A percentile compares a stretch with the other conserved stretches of the same genome.
Evolutionary conservation across 1,140 invertebrate species (phyloP).

Genomic region (Belonocnema kinseyi): DNA sequence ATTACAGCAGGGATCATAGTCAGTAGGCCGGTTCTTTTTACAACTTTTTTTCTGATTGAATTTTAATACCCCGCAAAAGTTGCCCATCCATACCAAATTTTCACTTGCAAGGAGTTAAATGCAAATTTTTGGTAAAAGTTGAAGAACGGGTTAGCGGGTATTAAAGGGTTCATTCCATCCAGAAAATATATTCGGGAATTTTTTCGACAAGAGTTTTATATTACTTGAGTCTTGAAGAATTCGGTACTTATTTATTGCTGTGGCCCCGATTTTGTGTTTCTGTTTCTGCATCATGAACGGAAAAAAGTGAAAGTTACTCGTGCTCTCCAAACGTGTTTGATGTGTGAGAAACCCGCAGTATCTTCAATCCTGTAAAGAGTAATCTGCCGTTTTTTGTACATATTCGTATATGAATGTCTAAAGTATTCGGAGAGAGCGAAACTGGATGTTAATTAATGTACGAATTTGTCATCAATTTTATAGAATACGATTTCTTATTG

Average conservation of each 20-base stretch:
- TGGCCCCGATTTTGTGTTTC: background rate
- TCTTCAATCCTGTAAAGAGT: background rate
- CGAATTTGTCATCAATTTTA: constrained; percentile 1
- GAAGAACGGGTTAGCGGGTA: too few species aligned
- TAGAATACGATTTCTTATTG: background rate
- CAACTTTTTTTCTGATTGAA: too few species aligned
- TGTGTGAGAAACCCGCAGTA: background rate
- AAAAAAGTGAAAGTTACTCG: constrained; percentile 20
- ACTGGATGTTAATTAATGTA: constrained; percentile 4
- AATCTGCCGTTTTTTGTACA: background rate
- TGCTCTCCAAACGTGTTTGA: background rate
- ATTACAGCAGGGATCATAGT: background rate
- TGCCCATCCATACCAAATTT: too few species aligned
- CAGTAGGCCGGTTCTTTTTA: too few species aligned
- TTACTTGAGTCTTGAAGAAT: background rate
- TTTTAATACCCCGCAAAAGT: too few species aligned
- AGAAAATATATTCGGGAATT: too few species aligned
- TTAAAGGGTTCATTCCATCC: too few species aligned
- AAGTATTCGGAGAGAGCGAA: background rate
- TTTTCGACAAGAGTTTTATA: background rate
- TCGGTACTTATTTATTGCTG: constrained; percentile 2
- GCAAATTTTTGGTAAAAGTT: too few species aligned
- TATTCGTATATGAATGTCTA: background rate
- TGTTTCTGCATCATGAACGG: background rate
- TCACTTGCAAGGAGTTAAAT: too few species aligned